Evolutionary conservation across 2,888 invertebrate species (phyloP).

Genomic region (Cataglyphis cursor): DNA sequence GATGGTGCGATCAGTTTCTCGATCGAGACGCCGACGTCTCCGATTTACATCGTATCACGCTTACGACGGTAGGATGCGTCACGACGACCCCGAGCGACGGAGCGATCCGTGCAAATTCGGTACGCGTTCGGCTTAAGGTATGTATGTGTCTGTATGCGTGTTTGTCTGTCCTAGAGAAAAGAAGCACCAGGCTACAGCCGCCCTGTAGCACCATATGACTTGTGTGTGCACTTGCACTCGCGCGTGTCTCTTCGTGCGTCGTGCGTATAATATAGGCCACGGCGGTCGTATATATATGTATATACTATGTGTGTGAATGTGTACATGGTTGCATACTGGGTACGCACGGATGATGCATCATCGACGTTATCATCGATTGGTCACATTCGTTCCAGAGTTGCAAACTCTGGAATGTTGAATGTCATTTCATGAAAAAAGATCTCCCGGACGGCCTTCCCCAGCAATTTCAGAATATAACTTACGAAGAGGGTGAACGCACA

Average conservation of each 20-base stretch:
- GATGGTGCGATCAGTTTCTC: background rate
- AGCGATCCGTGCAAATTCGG: constrained; percentile 69
- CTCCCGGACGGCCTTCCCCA: constrained; percentile 59
- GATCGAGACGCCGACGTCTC: constrained; percentile 51
- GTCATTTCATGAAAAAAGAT: constrained; percentile 61
- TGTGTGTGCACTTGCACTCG: constrained; percentile 48
- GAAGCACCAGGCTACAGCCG: constrained; percentile 76
- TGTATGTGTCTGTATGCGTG: background rate
- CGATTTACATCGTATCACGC: constrained; percentile 63
- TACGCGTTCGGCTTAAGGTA: constrained; percentile 41
- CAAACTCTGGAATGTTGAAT: constrained; percentile 27
- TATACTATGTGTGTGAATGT: constrained; percentile 28
- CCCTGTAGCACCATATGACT: constrained; percentile 78
- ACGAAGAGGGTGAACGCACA: constrained; percentile 24
- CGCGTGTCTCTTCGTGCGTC: constrained; percentile 39
- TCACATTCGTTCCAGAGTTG: constrained; percentile 56
- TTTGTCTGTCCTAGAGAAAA: constrained; percentile 65
- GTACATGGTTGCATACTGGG: constrained; percentile 1
- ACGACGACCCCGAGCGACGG: constrained; percentile 70
- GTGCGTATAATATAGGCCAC: constrained; percentile 75
- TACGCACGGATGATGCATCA: background rate
- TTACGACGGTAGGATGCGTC: constrained; percentile 73
- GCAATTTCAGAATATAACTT: constrained; percentile 53
- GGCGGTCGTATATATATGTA: constrained; percentile 65
- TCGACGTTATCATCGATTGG: constrained; percentile 62